These are phyloP conservation scores for Oophaga pumilio DNA, from an alignment of 2,113 vertebrate genomes.

Conservation along the genomic window DNA sequence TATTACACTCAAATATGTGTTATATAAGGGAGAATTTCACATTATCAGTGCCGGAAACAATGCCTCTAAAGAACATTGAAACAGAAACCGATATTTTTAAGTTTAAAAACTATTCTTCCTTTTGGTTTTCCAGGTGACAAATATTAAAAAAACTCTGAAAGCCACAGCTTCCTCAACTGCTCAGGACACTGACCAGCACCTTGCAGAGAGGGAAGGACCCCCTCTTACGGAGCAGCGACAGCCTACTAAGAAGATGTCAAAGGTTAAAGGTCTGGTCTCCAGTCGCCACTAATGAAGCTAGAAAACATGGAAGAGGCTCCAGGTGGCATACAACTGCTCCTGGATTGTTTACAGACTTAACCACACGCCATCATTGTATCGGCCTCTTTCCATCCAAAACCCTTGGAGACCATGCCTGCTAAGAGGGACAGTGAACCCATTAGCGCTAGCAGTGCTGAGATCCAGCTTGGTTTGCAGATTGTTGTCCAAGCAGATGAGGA, in stretches of 20 bases:
- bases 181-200: constrained; percentile 77
- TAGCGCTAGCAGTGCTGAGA: constrained; percentile 45
- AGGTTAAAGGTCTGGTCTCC: constrained; percentile 84
- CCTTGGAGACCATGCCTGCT: constrained; percentile 31
- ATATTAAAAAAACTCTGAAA: constrained; percentile 81
- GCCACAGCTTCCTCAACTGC: constrained; percentile 74
- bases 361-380: constrained; percentile 22
- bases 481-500: constrained; percentile 40
- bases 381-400: constrained; percentile 45
- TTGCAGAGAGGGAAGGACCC: constrained; percentile 75
- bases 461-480: constrained; percentile 43
- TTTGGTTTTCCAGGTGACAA: constrained; percentile 73
- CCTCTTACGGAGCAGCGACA: constrained; percentile 77
- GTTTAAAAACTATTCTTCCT: not conserved
- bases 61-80: no score
- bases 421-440: constrained; percentile 39
- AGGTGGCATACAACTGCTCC: constrained; percentile 51
- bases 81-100: not conserved
- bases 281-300: constrained; percentile 77
- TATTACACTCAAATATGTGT: not conserved
- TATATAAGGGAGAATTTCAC: not conserved
- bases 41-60: no score
- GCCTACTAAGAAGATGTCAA: constrained; percentile 83
- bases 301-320: constrained; percentile 65
- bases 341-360: constrained; percentile 54